Conservation (phyloP, 2,797 vertebrate species). For the Hyperoplus lanceolatus region DNA sequence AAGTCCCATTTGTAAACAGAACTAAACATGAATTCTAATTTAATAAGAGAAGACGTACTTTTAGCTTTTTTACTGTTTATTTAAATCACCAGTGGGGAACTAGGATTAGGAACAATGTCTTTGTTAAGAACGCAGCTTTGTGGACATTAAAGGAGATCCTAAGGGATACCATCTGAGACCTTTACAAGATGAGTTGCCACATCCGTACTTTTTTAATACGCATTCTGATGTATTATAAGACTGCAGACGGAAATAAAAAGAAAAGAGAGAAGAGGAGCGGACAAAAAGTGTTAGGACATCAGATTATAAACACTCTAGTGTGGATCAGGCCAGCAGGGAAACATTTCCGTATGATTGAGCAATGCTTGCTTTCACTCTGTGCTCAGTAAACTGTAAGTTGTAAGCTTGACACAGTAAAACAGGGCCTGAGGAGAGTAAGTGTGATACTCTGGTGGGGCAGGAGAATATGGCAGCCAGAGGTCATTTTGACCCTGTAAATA, state of each 20-base stretch:
- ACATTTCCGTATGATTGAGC: slow-evolving; percentile 18
- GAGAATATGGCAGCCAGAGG: slow-evolving; percentile 28
- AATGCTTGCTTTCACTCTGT: slow-evolving; percentile 33
- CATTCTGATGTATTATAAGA: slow-evolving; percentile 11
- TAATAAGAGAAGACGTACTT: slow-evolving; percentile 15
- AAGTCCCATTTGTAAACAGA: slow-evolving; percentile 30
- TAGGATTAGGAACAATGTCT: slow-evolving; percentile 27
- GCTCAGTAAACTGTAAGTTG: slow-evolving; percentile 31
- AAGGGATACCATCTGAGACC: slow-evolving; percentile 28
- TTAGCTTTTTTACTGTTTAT: slow-evolving; percentile 19
- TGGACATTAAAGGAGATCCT: slow-evolving; percentile 37
- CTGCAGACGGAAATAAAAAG: background rate
- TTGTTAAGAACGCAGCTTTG: slow-evolving; percentile 15
- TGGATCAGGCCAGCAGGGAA: slow-evolving; percentile 30
- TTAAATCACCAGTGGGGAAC: slow-evolving; percentile 19
- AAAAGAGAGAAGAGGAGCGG: background rate
- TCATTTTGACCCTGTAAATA: slow-evolving; percentile 2
- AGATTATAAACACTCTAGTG: slow-evolving; percentile 12
- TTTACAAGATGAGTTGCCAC: slow-evolving; percentile 26
- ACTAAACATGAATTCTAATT: slow-evolving; percentile 18
- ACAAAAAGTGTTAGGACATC: slow-evolving; percentile 5
- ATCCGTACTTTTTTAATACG: slow-evolving; percentile 31
- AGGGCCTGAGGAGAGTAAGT: slow-evolving; percentile 23
- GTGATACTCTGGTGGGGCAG: slow-evolving; percentile 17
- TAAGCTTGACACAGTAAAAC: slow-evolving; percentile 37